Evolutionary conservation across 35 echinoderm and acorn worm species (phyloP).

Genomic region (Anneissia japonica): DNA sequence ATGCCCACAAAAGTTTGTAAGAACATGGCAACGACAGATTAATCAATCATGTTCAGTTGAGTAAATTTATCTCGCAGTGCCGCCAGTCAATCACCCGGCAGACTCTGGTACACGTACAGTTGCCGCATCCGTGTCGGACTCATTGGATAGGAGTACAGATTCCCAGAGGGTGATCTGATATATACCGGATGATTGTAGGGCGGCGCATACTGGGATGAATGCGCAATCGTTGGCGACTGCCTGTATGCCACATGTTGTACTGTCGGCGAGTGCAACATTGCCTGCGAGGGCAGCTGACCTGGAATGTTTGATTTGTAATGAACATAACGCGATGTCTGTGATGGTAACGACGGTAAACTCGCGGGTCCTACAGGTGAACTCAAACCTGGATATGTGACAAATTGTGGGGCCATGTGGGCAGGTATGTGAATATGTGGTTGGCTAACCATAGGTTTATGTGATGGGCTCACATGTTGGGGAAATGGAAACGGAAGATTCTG

Average conservation of each 20-base stretch:
- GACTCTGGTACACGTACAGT: conserved; percentile 56
- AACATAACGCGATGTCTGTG: conserved; percentile 48
- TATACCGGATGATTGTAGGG: conserved; percentile 73
- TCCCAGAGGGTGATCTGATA: conserved; percentile 82
- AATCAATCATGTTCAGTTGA: not conserved
- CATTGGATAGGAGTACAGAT: conserved; percentile 88
- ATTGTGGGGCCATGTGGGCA: conserved; percentile 47
- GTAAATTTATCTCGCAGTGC: not conserved
- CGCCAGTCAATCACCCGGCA: conserved; percentile 10
- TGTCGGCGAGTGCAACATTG: conserved; percentile 75
- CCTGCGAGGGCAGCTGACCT: conserved; percentile 41
- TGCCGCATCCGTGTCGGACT: conserved; percentile 71
- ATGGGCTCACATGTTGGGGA: conserved; percentile 51
- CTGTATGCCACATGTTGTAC: conserved; percentile 54
- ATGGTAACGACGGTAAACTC: conserved; percentile 44
- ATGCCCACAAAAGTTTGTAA: not conserved
- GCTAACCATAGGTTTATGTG: conserved; percentile 18
- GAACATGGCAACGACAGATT: not conserved
- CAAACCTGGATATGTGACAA: conserved; percentile 24
- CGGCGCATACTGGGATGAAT: conserved; percentile 51
- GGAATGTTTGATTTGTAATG: conserved; percentile 73
- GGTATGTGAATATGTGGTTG: conserved; percentile 38
- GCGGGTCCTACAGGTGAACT: conserved; percentile 40
- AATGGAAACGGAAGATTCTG: not conserved
- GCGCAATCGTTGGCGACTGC: conserved; percentile 42